Base-by-base conservation (phyloP, 2,888 invertebrate genomes). In the Rhyacophila evoluta region DNA sequence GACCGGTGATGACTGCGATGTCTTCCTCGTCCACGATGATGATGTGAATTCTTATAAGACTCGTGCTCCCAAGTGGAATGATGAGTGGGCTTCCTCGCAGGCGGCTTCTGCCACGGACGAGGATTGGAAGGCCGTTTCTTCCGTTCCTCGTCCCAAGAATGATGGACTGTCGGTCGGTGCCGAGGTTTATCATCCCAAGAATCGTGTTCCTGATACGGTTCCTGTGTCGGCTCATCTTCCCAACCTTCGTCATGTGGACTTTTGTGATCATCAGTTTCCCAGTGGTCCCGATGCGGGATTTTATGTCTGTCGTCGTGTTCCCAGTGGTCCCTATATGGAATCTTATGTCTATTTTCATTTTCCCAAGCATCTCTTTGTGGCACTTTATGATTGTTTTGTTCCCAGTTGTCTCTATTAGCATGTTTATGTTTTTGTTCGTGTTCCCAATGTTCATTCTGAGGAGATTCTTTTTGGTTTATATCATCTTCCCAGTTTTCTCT, bases 281-380 rank as follows among this genome's bases (percentile, higher is more conserved):
- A 75, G 2, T 28, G 27, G 8, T 39, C 37, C 15, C n/a, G 15
- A 15, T 75, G 25, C 5, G 33, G 33, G 3, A 39, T 10, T 36
- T 76, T 71, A 11, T 11, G 8, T 4, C 71, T 70, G 28, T 33
- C 28, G 0, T 76, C 55, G 1, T n/a, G 29, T 33, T 41, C 72
- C 55, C 39, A 71, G 2, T 12, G 28, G 5, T 41, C 41, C n/a
- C 33, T 28, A 27, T 73, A 12, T 11, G 27, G 15, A 11, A 19
- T 6, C 5, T 74, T 55, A 1, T 67, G 33, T 25, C 67, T 55
- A n/a, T 36, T 27, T n/a, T 15, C 67, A 0, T 67, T 33, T 4
- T 74, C 36, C 74, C 74, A 74, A 11, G 19, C 36, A 8, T 67
- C 67, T 29, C 67, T 25, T 33, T 74, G 25, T 2, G 19, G 11